Conservation (phyloP, 1,140 invertebrate species). For the Teleopsis dalmanni region DNA sequence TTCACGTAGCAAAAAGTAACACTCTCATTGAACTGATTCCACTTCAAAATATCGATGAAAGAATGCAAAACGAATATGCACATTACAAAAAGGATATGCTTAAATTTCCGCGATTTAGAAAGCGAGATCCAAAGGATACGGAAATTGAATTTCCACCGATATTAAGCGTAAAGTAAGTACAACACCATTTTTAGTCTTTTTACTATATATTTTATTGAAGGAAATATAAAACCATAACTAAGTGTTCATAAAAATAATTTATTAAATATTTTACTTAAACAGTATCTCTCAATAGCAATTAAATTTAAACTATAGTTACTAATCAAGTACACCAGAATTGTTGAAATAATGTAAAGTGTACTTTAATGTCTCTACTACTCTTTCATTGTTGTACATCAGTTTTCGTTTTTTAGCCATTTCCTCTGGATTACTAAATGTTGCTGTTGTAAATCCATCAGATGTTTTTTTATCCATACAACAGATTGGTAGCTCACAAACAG, state of each 20-base stretch:
- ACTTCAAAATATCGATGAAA: conserved; percentile 1
- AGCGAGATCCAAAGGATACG: background rate
- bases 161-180: conserved; percentile 11
- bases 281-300: background rate
- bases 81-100: conserved; percentile 5
- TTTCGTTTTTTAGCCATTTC: conserved; percentile 16
- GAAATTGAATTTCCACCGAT: conserved; percentile 7
- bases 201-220: background rate
- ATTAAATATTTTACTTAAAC: background rate
- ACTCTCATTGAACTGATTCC: background rate
- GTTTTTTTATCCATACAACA: conserved; percentile 17
- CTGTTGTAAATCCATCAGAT: conserved; percentile 15
- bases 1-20: background rate
- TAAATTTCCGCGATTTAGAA: conserved; percentile 12
- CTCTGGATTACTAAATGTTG: conserved; percentile 16
- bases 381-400: conserved; percentile 18
- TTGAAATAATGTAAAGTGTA: conserved; percentile 21
- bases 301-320: background rate
- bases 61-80: conserved; percentile 5
- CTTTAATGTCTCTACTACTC: conserved; percentile 19
- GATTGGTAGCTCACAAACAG: conserved; percentile 27
- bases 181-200: conserved; percentile 1
- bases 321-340: conserved; percentile 24
- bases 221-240: background rate
- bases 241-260: no score